A percentile compares a stretch with the other conserved stretches of the same genome.
phyloP scores from a whole-genome alignment of 2,113 vertebrate genomes.

The Aptenodytes patagonicus region DNA sequence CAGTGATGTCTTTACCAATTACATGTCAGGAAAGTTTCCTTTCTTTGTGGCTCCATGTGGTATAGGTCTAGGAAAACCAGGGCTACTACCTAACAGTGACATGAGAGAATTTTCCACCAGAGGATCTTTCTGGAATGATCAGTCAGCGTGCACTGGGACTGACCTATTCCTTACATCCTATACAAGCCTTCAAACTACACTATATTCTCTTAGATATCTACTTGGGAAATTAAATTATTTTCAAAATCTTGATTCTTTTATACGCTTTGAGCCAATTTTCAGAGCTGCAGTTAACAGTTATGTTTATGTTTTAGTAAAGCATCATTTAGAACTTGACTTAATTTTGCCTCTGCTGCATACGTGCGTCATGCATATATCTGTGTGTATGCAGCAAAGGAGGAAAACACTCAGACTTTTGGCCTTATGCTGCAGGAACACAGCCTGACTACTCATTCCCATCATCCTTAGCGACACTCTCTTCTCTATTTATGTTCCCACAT shows the following conservation, averaged over 20 bases:
- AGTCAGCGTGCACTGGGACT: not conserved
- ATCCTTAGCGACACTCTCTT: not conserved
- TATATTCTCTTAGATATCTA: not conserved
- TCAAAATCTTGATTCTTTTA: not conserved
- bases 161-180: not conserved
- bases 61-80: not conserved
- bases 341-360: not conserved
- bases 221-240: not conserved
- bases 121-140: not conserved
- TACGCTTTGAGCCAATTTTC: not conserved
- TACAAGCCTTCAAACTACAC: too few species aligned
- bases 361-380: not conserved
- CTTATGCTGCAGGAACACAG: not conserved
- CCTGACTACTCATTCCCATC: not conserved
- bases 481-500: not conserved
- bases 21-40: not conserved
- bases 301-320: not conserved
- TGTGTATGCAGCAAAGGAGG: not conserved
- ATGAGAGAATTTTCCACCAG: not conserved
- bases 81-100: not conserved
- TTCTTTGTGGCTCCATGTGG: not conserved
- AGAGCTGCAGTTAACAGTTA: not conserved
- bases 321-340: not conserved
- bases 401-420: not conserved
- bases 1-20: not conserved